phyloP scores from a whole-genome alignment of 2,888 invertebrate species.

The Drosophila prostipennis region DNA sequence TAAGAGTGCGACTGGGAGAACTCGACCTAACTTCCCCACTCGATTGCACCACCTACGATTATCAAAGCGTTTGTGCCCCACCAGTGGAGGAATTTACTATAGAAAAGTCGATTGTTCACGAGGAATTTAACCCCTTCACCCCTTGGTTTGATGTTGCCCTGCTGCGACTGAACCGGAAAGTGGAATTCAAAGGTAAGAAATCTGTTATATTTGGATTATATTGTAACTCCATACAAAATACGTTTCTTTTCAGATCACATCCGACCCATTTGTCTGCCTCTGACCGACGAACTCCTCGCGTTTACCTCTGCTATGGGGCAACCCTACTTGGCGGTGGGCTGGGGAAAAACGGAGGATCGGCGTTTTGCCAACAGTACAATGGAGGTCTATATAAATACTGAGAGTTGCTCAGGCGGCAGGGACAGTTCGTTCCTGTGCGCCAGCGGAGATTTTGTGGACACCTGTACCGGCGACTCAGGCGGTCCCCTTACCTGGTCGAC shows the following conservation, averaged over 20 bases:
- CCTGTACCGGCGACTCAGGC: slow-evolving; percentile 15
- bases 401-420: slow-evolving; percentile 1
- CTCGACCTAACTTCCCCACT: neutral
- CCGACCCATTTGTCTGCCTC: slow-evolving; percentile 14
- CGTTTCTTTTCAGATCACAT: slow-evolving; percentile 18
- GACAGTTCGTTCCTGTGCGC: slow-evolving; percentile 10
- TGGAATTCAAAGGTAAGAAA: slow-evolving; percentile 6
- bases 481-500: slow-evolving; percentile 6
- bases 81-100: slow-evolving; percentile 12
- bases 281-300: slow-evolving; percentile 1
- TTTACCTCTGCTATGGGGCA: neutral
- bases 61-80: neutral
- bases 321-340: slow-evolving; percentile 10
- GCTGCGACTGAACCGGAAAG: neutral
- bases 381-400: slow-evolving; percentile 8
- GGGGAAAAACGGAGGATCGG: slow-evolving; percentile 5
- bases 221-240: too few relatives aligned
- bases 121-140: neutral
- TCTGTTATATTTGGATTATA: too few relatives aligned
- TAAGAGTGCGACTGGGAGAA: slow-evolving; percentile 15
- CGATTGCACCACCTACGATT: slow-evolving; percentile 1
- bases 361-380: slow-evolving; percentile 3
- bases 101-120: neutral
- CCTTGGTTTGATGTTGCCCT: slow-evolving; percentile 5
- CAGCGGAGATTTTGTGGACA: neutral